These are phyloP conservation scores for Carterocephalus palaemon DNA, from an alignment of 2,888 invertebrate species.

Conservation along the genomic window DNA sequence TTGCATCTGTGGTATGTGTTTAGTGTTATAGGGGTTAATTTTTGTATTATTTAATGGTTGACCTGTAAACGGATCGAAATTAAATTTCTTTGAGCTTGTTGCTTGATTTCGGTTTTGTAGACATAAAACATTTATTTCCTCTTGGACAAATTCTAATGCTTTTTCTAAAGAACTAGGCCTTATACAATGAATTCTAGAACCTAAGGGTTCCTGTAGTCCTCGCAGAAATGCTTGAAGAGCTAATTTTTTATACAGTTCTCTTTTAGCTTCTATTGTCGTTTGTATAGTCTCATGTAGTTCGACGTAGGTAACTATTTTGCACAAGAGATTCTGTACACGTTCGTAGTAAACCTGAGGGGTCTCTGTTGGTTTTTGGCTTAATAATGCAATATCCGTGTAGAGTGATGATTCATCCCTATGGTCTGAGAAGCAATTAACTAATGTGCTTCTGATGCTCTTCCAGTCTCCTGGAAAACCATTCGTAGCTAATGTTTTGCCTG, in stretches of 20 bases:
- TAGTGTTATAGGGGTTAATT: background rate
- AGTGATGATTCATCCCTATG: slow-evolving; percentile 35
- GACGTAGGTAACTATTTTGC: slow-evolving; percentile 26
- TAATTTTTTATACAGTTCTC: slow-evolving; percentile 26
- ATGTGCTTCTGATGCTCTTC: slow-evolving; percentile 27
- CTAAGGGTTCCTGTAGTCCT: slow-evolving; percentile 29
- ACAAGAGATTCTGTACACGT: slow-evolving; percentile 22
- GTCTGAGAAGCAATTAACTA: slow-evolving; percentile 36
- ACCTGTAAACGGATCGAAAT: slow-evolving; percentile 12
- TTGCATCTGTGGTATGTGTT: background rate
- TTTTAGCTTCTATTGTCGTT: slow-evolving; percentile 26
- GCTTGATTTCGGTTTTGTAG: slow-evolving; percentile 15
- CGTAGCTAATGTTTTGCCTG: slow-evolving; percentile 28
- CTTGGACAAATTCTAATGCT: slow-evolving; percentile 25
- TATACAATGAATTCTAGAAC: slow-evolving; percentile 30
- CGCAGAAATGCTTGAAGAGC: slow-evolving; percentile 24
- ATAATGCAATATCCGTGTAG: slow-evolving; percentile 30
- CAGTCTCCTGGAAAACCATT: slow-evolving; percentile 31
- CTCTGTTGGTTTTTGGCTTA: slow-evolving; percentile 13
- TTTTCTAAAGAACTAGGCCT: slow-evolving; percentile 17
- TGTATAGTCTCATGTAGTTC: slow-evolving; percentile 17
- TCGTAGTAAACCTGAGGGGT: slow-evolving; percentile 28
- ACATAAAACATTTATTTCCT: slow-evolving; percentile 20
- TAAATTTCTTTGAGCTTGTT: slow-evolving; percentile 7
- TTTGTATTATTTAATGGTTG: slow-evolving; percentile 1